Evolutionary conservation across 2,113 vertebrate genomes (phyloP).

Genomic region (Centropristis striata): DNA sequence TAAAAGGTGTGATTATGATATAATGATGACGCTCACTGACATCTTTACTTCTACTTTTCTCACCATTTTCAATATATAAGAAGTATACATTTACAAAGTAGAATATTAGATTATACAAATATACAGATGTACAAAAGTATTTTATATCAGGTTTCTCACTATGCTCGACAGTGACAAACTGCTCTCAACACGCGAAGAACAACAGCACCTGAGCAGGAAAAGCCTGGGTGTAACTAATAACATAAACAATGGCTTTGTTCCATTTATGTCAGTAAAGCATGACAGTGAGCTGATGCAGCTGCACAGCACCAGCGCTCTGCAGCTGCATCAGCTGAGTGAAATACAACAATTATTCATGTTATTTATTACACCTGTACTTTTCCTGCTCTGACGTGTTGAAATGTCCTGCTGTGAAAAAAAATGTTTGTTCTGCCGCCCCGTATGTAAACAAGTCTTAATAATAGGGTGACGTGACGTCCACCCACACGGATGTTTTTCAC

Average conservation of each 20-base stretch:
- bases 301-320: not conserved
- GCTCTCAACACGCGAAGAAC: not conserved
- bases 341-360: not conserved
- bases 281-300: constrained; percentile 5
- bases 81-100: not conserved
- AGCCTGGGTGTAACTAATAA: not conserved
- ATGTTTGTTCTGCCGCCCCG: not conserved
- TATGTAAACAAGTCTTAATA: not conserved
- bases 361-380: not conserved
- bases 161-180: not conserved
- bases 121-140: not conserved
- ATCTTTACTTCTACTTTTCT: not conserved
- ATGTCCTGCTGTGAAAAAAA: not conserved
- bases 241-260: not conserved
- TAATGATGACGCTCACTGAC: not conserved
- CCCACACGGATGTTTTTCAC: constrained; percentile 10
- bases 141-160: not conserved
- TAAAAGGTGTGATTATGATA: not conserved
- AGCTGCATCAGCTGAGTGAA: not conserved
- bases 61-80: too few species aligned
- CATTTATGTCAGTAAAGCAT: constrained; percentile 2
- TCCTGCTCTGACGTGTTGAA: not conserved
- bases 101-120: not conserved
- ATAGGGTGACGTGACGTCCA: not conserved
- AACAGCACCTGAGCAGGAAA: not conserved